Conservation (phyloP, 2,113 vertebrate genomes). For the Marmota monax region DNA sequence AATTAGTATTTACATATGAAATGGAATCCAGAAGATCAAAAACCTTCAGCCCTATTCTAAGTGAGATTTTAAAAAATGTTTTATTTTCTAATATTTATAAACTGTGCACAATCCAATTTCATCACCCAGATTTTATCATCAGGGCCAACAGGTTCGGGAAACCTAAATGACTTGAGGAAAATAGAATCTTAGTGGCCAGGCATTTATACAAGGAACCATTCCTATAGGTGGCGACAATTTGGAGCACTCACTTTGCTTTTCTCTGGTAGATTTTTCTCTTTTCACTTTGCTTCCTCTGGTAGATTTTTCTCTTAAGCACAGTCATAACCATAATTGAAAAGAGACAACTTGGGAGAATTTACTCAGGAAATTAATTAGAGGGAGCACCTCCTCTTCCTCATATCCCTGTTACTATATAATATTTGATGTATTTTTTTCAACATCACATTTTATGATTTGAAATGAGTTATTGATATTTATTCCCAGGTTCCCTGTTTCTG, state of each 20-base stretch:
- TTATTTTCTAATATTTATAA: neutral
- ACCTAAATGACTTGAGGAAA: accelerated
- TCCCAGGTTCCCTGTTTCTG: neutral
- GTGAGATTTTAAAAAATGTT: neutral
- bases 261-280: neutral
- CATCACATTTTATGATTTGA: neutral
- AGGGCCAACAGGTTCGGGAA: neutral
- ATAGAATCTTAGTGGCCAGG: neutral
- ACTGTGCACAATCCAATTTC: accelerated
- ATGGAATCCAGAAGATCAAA: neutral
- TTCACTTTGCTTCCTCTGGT: neutral
- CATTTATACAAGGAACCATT: neutral
- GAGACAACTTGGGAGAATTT: neutral
- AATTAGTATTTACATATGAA: neutral
- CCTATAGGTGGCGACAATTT: accelerated
- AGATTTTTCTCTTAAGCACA: neutral
- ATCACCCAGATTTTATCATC: neutral
- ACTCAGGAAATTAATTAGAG: neutral
- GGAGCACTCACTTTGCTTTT: neutral
- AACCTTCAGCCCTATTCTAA: neutral
- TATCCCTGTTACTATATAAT: neutral
- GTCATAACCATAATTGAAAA: neutral
- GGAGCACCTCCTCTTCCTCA: neutral
- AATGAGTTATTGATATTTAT: neutral
- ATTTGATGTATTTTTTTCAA: neutral